These are phyloP conservation scores for Aphelenchoides fujianensis DNA, from an alignment of 1,140 invertebrate genomes.

Conservation along the genomic window DNA sequence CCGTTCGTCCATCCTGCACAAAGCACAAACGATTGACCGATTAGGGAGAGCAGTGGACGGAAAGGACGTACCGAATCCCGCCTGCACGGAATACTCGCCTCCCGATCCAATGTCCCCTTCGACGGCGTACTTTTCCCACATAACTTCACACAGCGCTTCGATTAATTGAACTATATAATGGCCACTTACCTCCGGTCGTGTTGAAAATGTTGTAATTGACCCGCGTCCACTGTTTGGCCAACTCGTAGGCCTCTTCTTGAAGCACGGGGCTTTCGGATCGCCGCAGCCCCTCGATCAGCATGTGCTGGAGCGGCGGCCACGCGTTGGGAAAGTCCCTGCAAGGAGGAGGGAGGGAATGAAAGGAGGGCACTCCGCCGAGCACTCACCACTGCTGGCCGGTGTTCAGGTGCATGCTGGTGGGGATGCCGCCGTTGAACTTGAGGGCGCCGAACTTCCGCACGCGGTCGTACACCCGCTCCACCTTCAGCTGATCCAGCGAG, in stretches of 20 bases:
- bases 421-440: conserved; percentile 73
- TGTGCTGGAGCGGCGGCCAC: conserved; percentile 80
- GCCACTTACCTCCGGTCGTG: conserved; percentile 70
- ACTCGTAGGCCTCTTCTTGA: conserved; percentile 70
- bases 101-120: conserved; percentile 3
- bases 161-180: too few relatives aligned
- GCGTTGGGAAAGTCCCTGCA: conserved; percentile 81
- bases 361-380: too few relatives aligned
- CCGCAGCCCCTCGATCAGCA: conserved; percentile 74
- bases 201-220: conserved; percentile 78
- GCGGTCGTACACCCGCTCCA: conserved; percentile 67
- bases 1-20: conserved; percentile 91
- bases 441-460: conserved; percentile 68
- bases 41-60: too few relatives aligned
- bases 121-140: conserved; percentile 53
- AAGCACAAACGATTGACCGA: too few relatives aligned
- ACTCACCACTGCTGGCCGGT: conserved; percentile 59
- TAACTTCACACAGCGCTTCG: too few relatives aligned
- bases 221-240: conserved; percentile 76
- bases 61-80: too few relatives aligned
- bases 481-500: conserved; percentile 62
- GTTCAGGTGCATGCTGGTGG: conserved; percentile 66
- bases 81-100: conserved; percentile 26
- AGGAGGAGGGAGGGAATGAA: neutral
- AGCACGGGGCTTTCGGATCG: conserved; percentile 62